Conservation (phyloP, 1,140 invertebrate species). For the Zaprionus kolodkinae region DNA sequence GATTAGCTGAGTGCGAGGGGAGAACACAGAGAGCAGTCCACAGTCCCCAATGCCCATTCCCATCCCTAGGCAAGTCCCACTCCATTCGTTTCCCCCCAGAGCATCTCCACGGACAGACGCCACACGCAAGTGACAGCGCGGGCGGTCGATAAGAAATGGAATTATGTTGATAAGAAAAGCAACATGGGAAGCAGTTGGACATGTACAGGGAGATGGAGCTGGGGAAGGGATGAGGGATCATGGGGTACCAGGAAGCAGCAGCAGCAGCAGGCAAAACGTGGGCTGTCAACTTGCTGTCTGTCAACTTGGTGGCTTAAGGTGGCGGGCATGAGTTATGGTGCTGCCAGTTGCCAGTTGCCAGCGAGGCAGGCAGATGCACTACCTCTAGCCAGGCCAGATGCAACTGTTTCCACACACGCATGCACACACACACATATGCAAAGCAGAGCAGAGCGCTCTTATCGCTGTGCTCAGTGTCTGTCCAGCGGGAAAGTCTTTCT, state of each 20-base stretch:
- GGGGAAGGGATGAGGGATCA: neutral
- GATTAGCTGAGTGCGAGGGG: slow-evolving; percentile 78
- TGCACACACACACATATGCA: slow-evolving; percentile 21
- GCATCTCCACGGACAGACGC: slow-evolving; percentile 34
- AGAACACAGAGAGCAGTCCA: neutral
- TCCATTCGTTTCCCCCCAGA: slow-evolving; percentile 7
- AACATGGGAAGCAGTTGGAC: neutral
- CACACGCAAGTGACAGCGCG: slow-evolving; percentile 48
- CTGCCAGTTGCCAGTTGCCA: slow-evolving; percentile 12
- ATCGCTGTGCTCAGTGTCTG: slow-evolving; percentile 47
- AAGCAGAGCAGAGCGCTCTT: slow-evolving; percentile 22
- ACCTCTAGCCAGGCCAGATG: slow-evolving; percentile 51
- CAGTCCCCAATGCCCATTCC: neutral
- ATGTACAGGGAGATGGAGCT: too few species aligned
- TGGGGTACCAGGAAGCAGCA: slow-evolving; percentile 22
- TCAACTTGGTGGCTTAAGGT: slow-evolving; percentile 66
- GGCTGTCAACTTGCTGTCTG: slow-evolving; percentile 73
- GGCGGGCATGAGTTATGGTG: slow-evolving; percentile 49
- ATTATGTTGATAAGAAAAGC: slow-evolving; percentile 43
- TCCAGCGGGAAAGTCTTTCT: slow-evolving; percentile 72
- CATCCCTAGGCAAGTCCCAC: too few species aligned
- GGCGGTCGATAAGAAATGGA: slow-evolving; percentile 68
- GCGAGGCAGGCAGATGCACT: slow-evolving; percentile 7
- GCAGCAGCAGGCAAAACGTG: slow-evolving; percentile 44
- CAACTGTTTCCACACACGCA: slow-evolving; percentile 42